phyloP scores from a whole-genome alignment of 2,888 invertebrate genomes.

The Lasioglossum calceatum region DNA sequence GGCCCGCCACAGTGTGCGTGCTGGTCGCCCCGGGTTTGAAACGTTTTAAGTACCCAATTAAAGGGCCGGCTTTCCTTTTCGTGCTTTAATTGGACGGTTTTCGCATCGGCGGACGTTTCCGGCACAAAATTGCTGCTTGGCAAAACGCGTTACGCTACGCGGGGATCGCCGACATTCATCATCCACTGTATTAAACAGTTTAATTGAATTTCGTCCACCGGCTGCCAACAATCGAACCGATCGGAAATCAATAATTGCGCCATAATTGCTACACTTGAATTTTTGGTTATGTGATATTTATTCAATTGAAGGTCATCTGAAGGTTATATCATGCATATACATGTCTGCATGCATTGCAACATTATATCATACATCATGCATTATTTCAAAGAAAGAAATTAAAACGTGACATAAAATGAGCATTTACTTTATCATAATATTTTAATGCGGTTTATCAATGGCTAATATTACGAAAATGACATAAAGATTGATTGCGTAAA shows the following conservation, averaged over 20 bases:
- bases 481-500: not conserved
- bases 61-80: slow-evolving; percentile 56
- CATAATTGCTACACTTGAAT: not conserved
- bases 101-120: slow-evolving; percentile 44
- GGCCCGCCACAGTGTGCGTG: slow-evolving; percentile 35
- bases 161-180: slow-evolving; percentile 38
- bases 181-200: slow-evolving; percentile 46
- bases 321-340: not conserved
- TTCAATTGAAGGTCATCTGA: not conserved
- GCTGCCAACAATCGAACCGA: not conserved
- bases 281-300: not conserved
- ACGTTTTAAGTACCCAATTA: slow-evolving; percentile 58
- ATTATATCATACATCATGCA: too few species aligned
- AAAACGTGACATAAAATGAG: not conserved
- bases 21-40: slow-evolving; percentile 14
- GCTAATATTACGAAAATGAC: not conserved
- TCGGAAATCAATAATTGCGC: not conserved
- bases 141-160: slow-evolving; percentile 42
- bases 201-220: slow-evolving; percentile 34
- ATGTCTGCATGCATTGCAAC: not conserved
- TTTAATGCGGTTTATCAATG: not conserved
- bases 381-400: not conserved
- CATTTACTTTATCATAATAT: not conserved
- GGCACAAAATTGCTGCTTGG: slow-evolving; percentile 61
- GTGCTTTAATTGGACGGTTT: slow-evolving; percentile 66